A percentile compares a stretch with the other conserved stretches of the same genome.
These are phyloP conservation scores for Pseudomyrmex cubaensis DNA, from an alignment of 1,140 invertebrate genomes.

Conservation along the genomic window DNA sequence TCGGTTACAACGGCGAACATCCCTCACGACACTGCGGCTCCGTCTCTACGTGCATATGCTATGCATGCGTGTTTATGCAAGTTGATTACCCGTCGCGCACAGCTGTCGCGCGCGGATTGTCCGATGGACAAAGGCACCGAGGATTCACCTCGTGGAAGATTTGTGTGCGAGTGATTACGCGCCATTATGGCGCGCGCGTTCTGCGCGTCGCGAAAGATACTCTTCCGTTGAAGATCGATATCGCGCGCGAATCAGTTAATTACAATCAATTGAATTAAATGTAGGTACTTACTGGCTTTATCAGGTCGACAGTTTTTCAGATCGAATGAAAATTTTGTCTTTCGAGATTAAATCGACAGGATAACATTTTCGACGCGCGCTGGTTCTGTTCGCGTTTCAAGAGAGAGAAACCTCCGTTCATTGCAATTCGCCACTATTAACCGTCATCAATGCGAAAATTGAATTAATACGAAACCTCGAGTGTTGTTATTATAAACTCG, in stretches of 20 bases:
- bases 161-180: conserved; percentile 43
- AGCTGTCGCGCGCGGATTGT: conserved; percentile 57
- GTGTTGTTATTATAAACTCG: conserved; percentile 13
- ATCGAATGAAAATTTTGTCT: neutral
- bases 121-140: conserved; percentile 51
- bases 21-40: conserved; percentile 41
- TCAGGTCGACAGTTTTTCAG: no score
- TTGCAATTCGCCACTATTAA: neutral
- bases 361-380: no score
- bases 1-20: conserved; percentile 51
- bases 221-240: conserved; percentile 32
- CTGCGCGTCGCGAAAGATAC: conserved; percentile 29
- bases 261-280: no score
- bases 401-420: neutral
- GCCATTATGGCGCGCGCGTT: conserved; percentile 12
- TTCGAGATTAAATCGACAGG: neutral
- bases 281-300: no score
- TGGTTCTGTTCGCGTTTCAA: neutral
- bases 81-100: conserved; percentile 55
- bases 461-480: neutral
- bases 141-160: conserved; percentile 48
- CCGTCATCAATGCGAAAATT: neutral
- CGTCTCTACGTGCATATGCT: conserved; percentile 31
- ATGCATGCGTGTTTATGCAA: conserved; percentile 57
- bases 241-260: neutral